phyloP scores from a whole-genome alignment of 1,140 invertebrate species.

The Diabrotica virgifera region DNA sequence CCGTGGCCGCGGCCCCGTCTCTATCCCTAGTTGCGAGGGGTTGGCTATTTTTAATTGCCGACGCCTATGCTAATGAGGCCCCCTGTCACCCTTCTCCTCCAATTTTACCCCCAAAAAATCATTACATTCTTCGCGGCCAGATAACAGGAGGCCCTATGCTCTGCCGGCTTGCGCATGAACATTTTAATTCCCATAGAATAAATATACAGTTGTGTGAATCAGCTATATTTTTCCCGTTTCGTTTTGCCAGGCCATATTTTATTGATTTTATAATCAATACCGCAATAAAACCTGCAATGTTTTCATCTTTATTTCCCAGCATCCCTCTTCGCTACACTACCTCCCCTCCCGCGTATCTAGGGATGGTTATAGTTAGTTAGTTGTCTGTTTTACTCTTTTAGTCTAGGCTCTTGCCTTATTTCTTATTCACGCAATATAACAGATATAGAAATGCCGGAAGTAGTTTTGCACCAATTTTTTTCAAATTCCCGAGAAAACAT shows the following conservation, averaged over 20 bases:
- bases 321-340: conserved; percentile 31
- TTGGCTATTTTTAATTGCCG: conserved; percentile 26
- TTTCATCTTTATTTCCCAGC: conserved; percentile 50
- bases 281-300: conserved; percentile 52
- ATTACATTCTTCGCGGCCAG: conserved; percentile 47
- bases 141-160: conserved; percentile 29
- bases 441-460: too few relatives aligned
- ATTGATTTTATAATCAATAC: conserved; percentile 53
- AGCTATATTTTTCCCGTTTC: conserved; percentile 47
- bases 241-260: conserved; percentile 49
- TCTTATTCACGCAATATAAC: too few relatives aligned
- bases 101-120: conserved; percentile 45
- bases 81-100: conserved; percentile 29
- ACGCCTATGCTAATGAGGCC: conserved; percentile 43
- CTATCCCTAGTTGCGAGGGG: conserved; percentile 7
- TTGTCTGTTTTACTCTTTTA: conserved; percentile 1
- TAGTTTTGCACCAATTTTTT: too few relatives aligned
- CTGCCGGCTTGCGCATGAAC: conserved; percentile 43
- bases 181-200: conserved; percentile 47
- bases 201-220: conserved; percentile 44
- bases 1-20: too few relatives aligned
- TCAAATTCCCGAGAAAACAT: too few relatives aligned
- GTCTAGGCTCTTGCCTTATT: background rate
- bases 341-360: conserved; percentile 11
- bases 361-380: conserved; percentile 2